A percentile compares a stretch with the other conserved stretches of the same genome.
Evolutionary conservation across 2,113 vertebrate genomes (phyloP).

Genomic region (Jacana jacana): DNA sequence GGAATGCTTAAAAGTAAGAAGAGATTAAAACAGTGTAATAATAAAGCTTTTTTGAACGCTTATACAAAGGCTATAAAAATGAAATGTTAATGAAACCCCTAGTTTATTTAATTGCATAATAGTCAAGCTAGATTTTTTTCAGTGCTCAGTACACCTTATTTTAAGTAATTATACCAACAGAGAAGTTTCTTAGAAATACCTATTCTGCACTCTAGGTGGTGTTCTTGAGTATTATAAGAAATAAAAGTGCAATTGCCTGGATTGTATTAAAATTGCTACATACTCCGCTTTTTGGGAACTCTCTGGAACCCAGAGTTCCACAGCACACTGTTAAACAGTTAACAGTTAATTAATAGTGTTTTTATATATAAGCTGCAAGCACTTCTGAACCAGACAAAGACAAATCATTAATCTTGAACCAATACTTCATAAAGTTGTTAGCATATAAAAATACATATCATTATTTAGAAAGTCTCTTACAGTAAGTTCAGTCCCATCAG

Average conservation of each 20-base stretch:
- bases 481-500: slow-evolving; percentile 87
- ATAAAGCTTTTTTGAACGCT: not conserved
- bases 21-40: not conserved
- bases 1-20: not conserved
- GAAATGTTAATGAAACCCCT: not conserved
- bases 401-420: not conserved
- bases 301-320: not conserved
- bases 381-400: not conserved
- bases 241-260: not conserved
- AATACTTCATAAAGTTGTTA: not conserved
- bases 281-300: not conserved
- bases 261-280: not conserved
- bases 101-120: not conserved
- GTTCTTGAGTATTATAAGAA: not conserved
- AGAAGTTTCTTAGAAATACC: not conserved
- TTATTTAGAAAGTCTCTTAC: slow-evolving; percentile 72
- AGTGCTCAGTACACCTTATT: not conserved
- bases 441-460: not conserved
- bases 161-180: not conserved
- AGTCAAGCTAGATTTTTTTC: not conserved
- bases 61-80: not conserved
- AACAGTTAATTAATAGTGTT: not conserved
- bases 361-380: not conserved
- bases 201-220: not conserved
- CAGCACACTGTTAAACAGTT: not conserved